phyloP scores from a whole-genome alignment of 2,113 vertebrate species.

The Neogale vison region DNA sequence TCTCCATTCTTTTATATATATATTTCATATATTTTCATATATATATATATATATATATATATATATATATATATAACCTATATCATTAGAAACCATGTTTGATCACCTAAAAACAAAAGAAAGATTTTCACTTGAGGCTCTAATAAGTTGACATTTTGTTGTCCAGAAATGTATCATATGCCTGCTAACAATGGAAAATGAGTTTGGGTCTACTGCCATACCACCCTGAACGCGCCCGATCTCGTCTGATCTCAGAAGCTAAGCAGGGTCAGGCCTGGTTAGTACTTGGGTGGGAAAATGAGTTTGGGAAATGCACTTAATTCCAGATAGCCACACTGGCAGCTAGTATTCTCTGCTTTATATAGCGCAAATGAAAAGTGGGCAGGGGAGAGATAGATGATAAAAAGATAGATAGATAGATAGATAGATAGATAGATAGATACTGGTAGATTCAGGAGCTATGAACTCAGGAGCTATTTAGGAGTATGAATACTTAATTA shows the following conservation, averaged over 20 bases:
- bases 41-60: neutral
- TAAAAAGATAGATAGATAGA: too few relatives aligned
- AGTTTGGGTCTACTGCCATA: too few relatives aligned
- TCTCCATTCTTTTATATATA: too few relatives aligned
- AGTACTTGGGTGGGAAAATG: too few relatives aligned
- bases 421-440: neutral
- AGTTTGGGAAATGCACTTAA: neutral
- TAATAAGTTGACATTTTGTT: neutral
- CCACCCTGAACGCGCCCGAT: too few relatives aligned
- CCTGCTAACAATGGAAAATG: neutral
- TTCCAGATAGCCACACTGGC: neutral
- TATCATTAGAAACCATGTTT: neutral
- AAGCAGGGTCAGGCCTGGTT: too few relatives aligned
- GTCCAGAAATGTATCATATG: neutral
- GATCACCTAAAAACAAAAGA: neutral
- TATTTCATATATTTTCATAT: too few relatives aligned
- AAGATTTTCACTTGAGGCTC: neutral
- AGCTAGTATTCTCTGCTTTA: neutral
- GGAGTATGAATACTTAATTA: neutral
- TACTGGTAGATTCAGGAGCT: neutral
- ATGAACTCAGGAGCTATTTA: neutral
- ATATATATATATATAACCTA: neutral
- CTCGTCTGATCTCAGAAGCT: too few relatives aligned
- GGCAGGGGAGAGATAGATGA: neutral
- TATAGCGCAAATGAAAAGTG: neutral